phyloP scores from a whole-genome alignment of 2,888 invertebrate genomes.

The Xanthia togata region DNA sequence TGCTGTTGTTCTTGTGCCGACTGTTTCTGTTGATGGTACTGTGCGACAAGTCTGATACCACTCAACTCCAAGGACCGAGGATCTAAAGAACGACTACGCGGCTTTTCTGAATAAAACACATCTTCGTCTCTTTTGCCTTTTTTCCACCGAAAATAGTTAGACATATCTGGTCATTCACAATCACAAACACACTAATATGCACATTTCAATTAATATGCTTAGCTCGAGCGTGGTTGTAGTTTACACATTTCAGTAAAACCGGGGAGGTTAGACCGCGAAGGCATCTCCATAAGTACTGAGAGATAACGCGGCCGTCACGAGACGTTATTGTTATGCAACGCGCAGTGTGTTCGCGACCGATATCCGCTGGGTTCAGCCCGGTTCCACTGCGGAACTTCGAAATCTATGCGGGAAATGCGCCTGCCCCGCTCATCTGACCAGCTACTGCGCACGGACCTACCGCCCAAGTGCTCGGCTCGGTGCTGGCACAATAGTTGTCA shows the following conservation, averaged over 20 bases:
- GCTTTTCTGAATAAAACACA: slow-evolving; percentile 91
- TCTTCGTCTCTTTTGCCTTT: slow-evolving; percentile 91
- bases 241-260: slow-evolving; percentile 71
- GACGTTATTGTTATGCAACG: slow-evolving; percentile 85
- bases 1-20: slow-evolving; percentile 49
- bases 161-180: slow-evolving; percentile 81
- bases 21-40: slow-evolving; percentile 81
- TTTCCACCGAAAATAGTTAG: slow-evolving; percentile 93
- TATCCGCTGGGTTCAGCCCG: slow-evolving; percentile 68
- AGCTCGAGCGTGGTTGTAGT: slow-evolving; percentile 48
- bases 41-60: slow-evolving; percentile 91
- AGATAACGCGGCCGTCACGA: slow-evolving; percentile 87
- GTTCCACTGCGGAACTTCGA: slow-evolving; percentile 75
- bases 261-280: slow-evolving; percentile 79
- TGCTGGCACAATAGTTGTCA: slow-evolving; percentile 41
- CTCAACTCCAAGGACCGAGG: slow-evolving; percentile 93
- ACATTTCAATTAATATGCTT: slow-evolving; percentile 59
- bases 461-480: slow-evolving; percentile 20
- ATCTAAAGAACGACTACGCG: slow-evolving; percentile 93
- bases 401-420: slow-evolving; percentile 64
- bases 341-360: slow-evolving; percentile 70
- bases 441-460: slow-evolving; percentile 32
- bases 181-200: slow-evolving; percentile 67
- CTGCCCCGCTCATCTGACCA: slow-evolving; percentile 41
- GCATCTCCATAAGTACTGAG: slow-evolving; percentile 85